Evolutionary conservation across 2,797 vertebrate species (phyloP).

Genomic region (Chelonia mydas): DNA sequence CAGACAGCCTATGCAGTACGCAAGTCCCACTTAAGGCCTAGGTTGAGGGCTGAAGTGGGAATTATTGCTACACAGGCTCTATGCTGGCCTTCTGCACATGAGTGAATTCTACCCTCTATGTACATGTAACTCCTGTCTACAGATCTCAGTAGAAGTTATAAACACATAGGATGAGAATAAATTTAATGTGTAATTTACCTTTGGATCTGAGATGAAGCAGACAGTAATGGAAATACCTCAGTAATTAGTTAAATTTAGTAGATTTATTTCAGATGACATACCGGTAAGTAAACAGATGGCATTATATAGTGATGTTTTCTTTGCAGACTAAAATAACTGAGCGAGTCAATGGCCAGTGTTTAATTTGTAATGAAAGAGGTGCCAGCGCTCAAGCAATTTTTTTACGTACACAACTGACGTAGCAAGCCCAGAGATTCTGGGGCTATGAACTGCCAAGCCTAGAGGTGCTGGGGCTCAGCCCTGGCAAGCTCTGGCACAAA

Average conservation of each 20-base stretch:
- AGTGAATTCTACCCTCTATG: neutral
- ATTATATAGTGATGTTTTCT: neutral
- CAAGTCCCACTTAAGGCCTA: neutral
- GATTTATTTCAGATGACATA: neutral
- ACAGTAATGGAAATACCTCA: neutral
- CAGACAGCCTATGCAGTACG: neutral
- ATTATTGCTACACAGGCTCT: neutral
- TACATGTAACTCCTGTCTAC: neutral
- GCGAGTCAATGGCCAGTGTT: accelerated
- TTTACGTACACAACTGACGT: too few species aligned
- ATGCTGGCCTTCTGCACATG: neutral
- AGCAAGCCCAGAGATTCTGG: too few species aligned
- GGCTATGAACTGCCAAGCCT: too few species aligned
- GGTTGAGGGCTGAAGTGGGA: neutral
- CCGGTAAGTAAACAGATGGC: neutral
- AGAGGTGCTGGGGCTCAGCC: too few species aligned
- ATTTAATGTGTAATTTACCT: neutral
- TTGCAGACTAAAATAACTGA: accelerated
- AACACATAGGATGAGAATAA: neutral
- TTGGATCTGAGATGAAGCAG: neutral
- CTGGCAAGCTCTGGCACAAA: too few species aligned
- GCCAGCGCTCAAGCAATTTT: too few species aligned
- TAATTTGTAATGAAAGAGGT: too few species aligned
- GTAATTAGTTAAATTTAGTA: neutral
- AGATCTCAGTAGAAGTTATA: neutral